These are phyloP conservation scores for Myocastor coypus DNA, from an alignment of 2,113 vertebrate genomes.

Conservation along the genomic window DNA sequence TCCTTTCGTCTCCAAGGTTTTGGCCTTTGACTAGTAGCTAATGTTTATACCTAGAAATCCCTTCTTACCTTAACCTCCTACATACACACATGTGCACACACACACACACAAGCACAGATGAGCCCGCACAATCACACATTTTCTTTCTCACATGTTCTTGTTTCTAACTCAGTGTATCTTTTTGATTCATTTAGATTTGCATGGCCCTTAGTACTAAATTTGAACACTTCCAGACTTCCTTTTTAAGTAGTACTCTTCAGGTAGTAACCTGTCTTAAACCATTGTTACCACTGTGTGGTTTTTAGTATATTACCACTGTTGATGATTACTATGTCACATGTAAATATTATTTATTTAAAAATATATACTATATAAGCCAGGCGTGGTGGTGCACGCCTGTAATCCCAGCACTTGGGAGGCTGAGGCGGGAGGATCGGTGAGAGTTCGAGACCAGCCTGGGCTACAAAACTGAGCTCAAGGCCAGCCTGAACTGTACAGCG, in stretches of 20 bases:
- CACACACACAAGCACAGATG: no score
- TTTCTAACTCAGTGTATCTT: background rate
- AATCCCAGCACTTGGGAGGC: no score
- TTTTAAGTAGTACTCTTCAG: conserved; percentile 3
- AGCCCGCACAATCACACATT: no score
- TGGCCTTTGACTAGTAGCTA: conserved; percentile 4
- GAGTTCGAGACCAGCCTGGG: no score
- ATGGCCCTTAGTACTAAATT: background rate
- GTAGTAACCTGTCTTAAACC: background rate
- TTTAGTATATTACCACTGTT: conserved; percentile 38
- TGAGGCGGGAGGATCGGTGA: no score
- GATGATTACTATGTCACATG: background rate
- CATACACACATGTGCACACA: no score
- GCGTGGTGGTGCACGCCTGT: no score
- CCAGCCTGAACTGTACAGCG: no score
- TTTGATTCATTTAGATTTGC: background rate
- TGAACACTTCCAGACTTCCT: conserved; percentile 22
- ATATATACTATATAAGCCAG: background rate
- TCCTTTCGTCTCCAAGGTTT: conserved; percentile 12
- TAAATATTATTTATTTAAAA: background rate
- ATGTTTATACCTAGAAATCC: background rate
- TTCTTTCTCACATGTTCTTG: background rate
- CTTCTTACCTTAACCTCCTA: background rate
- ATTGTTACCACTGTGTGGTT: background rate
- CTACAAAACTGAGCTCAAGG: no score